Evolutionary conservation across 2,888 invertebrate species (phyloP).

Genomic region (Blastobasis adustella): DNA sequence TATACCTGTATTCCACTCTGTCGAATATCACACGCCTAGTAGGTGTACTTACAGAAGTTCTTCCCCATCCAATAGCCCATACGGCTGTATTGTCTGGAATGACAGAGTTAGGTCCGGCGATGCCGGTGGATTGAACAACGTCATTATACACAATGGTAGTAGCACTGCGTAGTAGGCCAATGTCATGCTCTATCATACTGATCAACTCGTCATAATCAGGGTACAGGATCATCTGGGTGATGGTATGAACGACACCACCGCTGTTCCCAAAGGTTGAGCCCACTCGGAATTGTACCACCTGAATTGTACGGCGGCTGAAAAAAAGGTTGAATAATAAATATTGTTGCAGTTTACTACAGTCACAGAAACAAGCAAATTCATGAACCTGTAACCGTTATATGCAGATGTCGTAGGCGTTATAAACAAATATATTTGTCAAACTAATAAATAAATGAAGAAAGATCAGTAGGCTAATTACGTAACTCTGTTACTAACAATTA

Average conservation of each 20-base stretch:
- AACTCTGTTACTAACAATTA: too few relatives aligned
- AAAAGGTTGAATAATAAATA: too few relatives aligned
- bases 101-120: constrained; percentile 36
- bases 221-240: constrained; percentile 18
- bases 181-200: constrained; percentile 24
- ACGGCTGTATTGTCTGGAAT: constrained; percentile 32
- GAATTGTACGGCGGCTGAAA: not conserved
- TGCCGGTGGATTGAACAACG: constrained; percentile 20
- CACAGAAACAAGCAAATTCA: too few relatives aligned
- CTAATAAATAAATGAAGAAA: too few relatives aligned
- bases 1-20: too few relatives aligned
- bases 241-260: constrained; percentile 25
- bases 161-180: constrained; percentile 28
- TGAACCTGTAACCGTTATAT: too few relatives aligned
- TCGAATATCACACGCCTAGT: not conserved
- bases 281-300: constrained; percentile 24
- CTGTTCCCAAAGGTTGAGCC: constrained; percentile 31
- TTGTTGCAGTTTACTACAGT: too few relatives aligned
- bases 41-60: constrained; percentile 26
- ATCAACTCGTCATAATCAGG: constrained; percentile 17
- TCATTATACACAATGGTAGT: constrained; percentile 18
- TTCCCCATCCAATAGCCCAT: constrained; percentile 46
- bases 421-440: too few relatives aligned
- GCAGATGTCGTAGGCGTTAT: too few relatives aligned
- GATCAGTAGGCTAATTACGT: too few relatives aligned